Percentiles rank a stretch among this genome's conserved stretches.
Evolutionary conservation across 2,888 invertebrate species (phyloP).

Genomic region (Salticus scenicus): DNA sequence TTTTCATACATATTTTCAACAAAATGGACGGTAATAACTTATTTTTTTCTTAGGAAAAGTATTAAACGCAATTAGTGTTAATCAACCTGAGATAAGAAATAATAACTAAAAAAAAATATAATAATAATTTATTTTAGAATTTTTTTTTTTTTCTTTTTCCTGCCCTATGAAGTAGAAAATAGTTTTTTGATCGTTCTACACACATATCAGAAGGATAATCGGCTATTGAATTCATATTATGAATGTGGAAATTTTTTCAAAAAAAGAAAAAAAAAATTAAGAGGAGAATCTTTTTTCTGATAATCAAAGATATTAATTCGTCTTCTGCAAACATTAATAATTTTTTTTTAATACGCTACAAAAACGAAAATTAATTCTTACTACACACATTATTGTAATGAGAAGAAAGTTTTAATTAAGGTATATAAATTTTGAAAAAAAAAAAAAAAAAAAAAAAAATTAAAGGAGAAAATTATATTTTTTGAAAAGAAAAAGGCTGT

Average conservation of each 20-base stretch:
- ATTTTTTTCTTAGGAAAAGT: background rate
- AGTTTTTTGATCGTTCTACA: background rate
- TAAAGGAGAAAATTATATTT: too few species aligned
- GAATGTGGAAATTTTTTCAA: background rate
- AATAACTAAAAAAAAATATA: background rate
- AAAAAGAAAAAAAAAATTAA: background rate
- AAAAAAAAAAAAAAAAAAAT: too few species aligned
- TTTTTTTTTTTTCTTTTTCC: background rate
- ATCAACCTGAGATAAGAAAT: background rate
- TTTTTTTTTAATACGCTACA: background rate
- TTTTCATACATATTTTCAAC: background rate
- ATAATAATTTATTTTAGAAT: too few species aligned
- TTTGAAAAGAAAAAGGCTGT: too few species aligned
- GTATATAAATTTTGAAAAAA: too few species aligned
- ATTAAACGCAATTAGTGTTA: constrained; percentile 1
- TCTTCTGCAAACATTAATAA: background rate
- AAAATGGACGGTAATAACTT: background rate
- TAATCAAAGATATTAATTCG: background rate
- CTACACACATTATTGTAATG: background rate
- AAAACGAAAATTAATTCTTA: background rate
- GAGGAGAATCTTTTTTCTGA: too few species aligned
- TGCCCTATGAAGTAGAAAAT: background rate
- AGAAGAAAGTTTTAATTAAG: too few species aligned
- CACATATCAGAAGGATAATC: background rate
- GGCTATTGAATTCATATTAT: background rate